Evolutionary conservation across 2,888 invertebrate genomes (phyloP), one percentile per base, ranked within the genome.

Genomic region (Thera britannica): DNA sequence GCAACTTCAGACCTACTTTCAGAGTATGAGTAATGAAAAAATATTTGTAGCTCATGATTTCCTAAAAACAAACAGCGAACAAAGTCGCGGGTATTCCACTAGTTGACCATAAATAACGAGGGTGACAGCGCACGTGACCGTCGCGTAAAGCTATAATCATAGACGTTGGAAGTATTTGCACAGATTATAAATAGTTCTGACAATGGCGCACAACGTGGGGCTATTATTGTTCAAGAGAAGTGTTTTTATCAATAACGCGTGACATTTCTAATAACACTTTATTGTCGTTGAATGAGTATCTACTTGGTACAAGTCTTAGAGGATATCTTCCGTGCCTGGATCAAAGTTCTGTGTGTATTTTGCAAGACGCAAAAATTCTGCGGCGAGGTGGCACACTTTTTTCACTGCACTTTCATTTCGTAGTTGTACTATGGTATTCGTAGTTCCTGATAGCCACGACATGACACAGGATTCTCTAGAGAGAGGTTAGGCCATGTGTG

Each of bases 141-240:
- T 52, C 23, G 72, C 72, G 74, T 49, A 23, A 48, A 60, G 52
- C 41, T 38, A 38, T 73, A 72, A 75, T 69, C 75, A 65, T 57
- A 60, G 71, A 23, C 75, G 76, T 59, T 65, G 52, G 6, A 61
- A 48, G 57, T 65, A 48, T 65, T 49, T 58, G 58, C 65, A 49
- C 57, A 57, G 63, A 63, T 60, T 57, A 60, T 52, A 56, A 64
- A 61, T 61, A 57, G 57, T 36, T 34, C 34, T 51, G 78, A 69
- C 75, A 73, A 46, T 77, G 80, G 79, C 79, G 77, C 80, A 79
- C 80, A 76, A 73, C 81, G 74, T 76, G 82, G 77, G 74, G 73
- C 77, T 59, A 56, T 69, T 64, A 67, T 54, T 62, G 44, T 46
- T 46, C 2, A 38, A 38, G 44, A 9, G 7, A 7, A 46, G 44